These are phyloP conservation scores for Epirrhoe tristata DNA, from an alignment of 2,888 invertebrate genomes.

Conservation along the genomic window DNA sequence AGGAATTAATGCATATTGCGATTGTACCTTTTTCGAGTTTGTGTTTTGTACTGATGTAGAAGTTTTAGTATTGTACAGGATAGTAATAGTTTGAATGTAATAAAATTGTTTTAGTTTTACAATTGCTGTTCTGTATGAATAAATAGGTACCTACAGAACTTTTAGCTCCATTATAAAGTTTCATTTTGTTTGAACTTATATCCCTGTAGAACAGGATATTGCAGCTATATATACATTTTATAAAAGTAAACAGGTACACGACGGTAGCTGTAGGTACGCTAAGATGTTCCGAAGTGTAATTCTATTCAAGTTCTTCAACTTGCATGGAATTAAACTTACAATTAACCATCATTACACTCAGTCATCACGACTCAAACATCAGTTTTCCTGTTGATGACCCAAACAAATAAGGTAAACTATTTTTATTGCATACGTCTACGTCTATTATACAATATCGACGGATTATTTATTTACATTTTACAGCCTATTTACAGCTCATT, in stretches of 20 bases:
- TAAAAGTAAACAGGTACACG: background rate
- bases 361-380: background rate
- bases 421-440: background rate
- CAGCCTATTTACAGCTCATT: background rate
- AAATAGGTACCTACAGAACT: background rate
- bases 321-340: too few species aligned
- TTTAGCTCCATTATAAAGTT: conserved; percentile 4
- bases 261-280: background rate
- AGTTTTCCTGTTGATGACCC: background rate
- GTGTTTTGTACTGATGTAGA: conserved; percentile 10
- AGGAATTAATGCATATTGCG: conserved; percentile 33
- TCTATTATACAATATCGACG: background rate
- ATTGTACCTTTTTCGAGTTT: conserved; percentile 23
- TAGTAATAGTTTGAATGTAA: conserved; percentile 4
- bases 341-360: background rate
- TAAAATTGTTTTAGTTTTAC: conserved; percentile 12
- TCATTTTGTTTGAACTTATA: background rate
- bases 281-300: background rate
- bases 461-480: too few species aligned
- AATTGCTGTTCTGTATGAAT: background rate
- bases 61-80: background rate
- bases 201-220: background rate
- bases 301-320: too few species aligned
- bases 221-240: background rate
- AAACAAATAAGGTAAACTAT: background rate